Evolutionary conservation across 2,797 vertebrate species (phyloP), one percentile per base, ranked within the genome.

Genomic region (Phyllotis vaccarum): DNA sequence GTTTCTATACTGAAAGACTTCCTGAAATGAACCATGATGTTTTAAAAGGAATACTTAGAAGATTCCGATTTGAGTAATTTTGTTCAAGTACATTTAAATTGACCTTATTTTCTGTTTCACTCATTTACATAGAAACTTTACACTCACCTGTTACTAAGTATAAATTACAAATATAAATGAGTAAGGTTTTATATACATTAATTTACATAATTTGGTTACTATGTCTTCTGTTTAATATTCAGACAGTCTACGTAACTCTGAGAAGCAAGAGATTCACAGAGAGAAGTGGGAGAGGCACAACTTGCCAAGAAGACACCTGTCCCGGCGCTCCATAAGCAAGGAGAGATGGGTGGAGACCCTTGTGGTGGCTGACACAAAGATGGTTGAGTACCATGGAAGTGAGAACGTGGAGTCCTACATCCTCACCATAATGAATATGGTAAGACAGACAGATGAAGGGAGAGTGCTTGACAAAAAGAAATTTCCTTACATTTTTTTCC

Each of bases 341-440:
- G 99, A 99, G 96, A 98, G 99, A 22, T 99, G 99, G 99, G 99
- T 99, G 98, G 99, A 99, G 98, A 99, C 99, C 0, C 98, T 99
- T 98, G 99, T 99, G 97, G 99, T 99, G 97, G 99, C 99, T 0
- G 99, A 99, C 98, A 99, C 99, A 86, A 99, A 99, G 98, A 99
- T 99, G 98, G 99, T 99, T 81, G 99, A 99, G 43, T 99, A 99
- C 94, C 99, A 99, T 0, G 99, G 99, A 94, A 99, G 99, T 34
- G 98, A 99, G 88, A 99, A 99, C 0, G 99, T 99, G 95, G 99
- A 99, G 97, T 99, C 99, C 46, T 99, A 99, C 96, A 99, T 99
- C 97, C 99, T 99, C 96, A 99, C 99, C 86, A 99, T 99, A 98
- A 99, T 99, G 99, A 99, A 99, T 97, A 99, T 99, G 99, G 99